phyloP scores from a whole-genome alignment of 92 coral and sea anemone genomes.

The Chrysogorgia sp. region DNA sequence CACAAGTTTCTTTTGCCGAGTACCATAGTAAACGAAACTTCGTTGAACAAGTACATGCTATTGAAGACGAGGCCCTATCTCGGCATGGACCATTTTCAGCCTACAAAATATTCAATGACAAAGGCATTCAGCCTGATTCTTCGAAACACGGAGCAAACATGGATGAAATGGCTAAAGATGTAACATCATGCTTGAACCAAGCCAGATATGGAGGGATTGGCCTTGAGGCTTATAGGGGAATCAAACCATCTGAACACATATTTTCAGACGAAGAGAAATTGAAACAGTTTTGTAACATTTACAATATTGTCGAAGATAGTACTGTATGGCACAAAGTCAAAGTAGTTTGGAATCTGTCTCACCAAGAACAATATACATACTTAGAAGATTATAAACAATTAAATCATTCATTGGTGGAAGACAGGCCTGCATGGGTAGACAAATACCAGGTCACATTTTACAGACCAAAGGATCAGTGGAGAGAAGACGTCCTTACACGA shows the following conservation, averaged over 20 bases:
- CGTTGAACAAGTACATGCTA: conserved; percentile 23
- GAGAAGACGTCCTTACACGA: not conserved
- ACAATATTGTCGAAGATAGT: not conserved
- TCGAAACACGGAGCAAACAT: conserved; percentile 10
- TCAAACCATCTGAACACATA: conserved; percentile 21
- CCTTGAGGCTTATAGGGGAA: conserved; percentile 23
- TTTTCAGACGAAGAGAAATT: conserved; percentile 10
- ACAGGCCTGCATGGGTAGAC: conserved; percentile 31
- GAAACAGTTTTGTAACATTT: conserved; percentile 1
- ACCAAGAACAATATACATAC: not conserved
- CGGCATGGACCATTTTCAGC: conserved; percentile 22
- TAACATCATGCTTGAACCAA: conserved; percentile 17
- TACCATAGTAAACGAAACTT: conserved; percentile 24
- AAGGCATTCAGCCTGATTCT: conserved; percentile 19
- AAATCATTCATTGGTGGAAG: not conserved
- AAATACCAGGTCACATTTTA: conserved; percentile 15
- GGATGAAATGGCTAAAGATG: conserved; percentile 28
- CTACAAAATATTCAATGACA: not conserved
- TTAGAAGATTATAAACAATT: conserved; percentile 8
- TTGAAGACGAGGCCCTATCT: conserved; percentile 23
- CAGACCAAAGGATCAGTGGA: not conserved
- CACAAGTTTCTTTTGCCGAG: not conserved
- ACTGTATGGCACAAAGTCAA: conserved; percentile 14
- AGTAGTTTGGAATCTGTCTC: conserved; percentile 24
- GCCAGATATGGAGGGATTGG: conserved; percentile 24